Evolutionary conservation across 53 echinoderm and acorn worm genomes (phyloP).

Genomic region (Echinarachnius parma): DNA sequence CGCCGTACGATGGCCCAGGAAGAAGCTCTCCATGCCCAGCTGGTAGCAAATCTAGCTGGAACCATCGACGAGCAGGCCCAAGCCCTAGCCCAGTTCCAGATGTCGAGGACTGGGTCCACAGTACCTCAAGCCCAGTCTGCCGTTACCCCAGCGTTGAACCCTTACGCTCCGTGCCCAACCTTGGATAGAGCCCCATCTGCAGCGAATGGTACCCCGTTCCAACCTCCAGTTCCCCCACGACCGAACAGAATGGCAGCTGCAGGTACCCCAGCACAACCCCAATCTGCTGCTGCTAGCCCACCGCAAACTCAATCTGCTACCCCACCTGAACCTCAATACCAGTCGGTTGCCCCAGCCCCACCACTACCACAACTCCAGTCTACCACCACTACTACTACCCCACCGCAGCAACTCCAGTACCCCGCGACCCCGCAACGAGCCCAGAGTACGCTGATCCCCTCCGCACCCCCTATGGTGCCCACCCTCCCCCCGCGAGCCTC

Average conservation of each 20-base stretch:
- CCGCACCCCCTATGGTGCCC: too few species aligned
- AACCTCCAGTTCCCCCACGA: too few species aligned
- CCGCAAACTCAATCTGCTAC: background rate
- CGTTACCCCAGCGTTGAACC: background rate
- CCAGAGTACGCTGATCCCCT: too few species aligned
- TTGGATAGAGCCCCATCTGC: slow-evolving; percentile 6
- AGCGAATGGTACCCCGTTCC: background rate
- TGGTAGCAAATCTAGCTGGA: slow-evolving; percentile 12
- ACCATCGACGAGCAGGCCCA: slow-evolving; percentile 34
- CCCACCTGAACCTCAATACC: background rate
- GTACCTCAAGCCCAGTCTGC: background rate
- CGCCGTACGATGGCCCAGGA: slow-evolving; percentile 4
- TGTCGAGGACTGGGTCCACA: slow-evolving; percentile 20
- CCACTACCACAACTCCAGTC: too few species aligned
- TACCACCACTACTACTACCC: too few species aligned
- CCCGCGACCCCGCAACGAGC: too few species aligned
- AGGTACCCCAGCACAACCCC: slow-evolving; percentile 7
- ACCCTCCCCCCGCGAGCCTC: too few species aligned
- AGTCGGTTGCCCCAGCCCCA: background rate
- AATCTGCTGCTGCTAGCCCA: background rate
- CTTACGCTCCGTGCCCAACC: background rate
- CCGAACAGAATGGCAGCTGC: background rate
- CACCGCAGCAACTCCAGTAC: too few species aligned
- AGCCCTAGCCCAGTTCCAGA: slow-evolving; percentile 35
- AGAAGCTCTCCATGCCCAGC: slow-evolving; percentile 21